Evolutionary conservation across 2,113 vertebrate species (phyloP).

Genomic region (Anoplopoma fimbria): DNA sequence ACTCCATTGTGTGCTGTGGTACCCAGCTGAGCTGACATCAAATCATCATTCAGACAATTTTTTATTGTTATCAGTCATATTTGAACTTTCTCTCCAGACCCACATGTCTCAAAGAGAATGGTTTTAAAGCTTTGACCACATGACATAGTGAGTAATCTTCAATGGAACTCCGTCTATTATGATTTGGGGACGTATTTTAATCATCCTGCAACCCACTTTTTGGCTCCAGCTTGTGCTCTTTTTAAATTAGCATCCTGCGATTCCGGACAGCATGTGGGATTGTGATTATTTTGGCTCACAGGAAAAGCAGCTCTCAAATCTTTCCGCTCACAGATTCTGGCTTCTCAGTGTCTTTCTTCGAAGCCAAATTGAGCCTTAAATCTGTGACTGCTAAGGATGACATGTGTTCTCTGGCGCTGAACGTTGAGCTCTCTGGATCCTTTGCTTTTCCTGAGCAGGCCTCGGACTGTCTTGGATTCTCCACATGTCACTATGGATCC

Average conservation of each 20-base stretch:
- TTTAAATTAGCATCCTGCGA: conserved; percentile 6
- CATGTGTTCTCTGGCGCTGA: not conserved
- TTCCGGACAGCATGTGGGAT: not conserved
- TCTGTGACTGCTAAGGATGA: conserved; percentile 14
- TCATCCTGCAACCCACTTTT: conserved; percentile 33
- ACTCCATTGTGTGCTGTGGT: not conserved
- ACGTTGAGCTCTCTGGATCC: not conserved
- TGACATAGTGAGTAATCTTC: conserved; percentile 51
- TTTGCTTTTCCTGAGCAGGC: not conserved
- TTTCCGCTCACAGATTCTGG: not conserved
- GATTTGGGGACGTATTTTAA: conserved; percentile 15
- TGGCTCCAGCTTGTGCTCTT: not conserved
- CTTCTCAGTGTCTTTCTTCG: not conserved
- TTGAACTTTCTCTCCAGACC: conserved; percentile 14
- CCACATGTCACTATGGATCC: not conserved
- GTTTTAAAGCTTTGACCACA: conserved; percentile 41
- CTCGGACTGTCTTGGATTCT: conserved; percentile 1
- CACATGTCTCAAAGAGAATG: conserved; percentile 25
- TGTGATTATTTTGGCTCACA: not conserved
- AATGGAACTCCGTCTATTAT: not conserved
- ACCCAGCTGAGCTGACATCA: conserved; percentile 68
- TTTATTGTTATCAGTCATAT: not conserved
- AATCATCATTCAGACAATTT: conserved; percentile 20
- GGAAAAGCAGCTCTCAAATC: not conserved
- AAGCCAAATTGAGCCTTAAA: conserved; percentile 18